These are phyloP conservation scores for Cheilosia soror DNA, from an alignment of 2,888 invertebrate species.

Conservation along the genomic window DNA sequence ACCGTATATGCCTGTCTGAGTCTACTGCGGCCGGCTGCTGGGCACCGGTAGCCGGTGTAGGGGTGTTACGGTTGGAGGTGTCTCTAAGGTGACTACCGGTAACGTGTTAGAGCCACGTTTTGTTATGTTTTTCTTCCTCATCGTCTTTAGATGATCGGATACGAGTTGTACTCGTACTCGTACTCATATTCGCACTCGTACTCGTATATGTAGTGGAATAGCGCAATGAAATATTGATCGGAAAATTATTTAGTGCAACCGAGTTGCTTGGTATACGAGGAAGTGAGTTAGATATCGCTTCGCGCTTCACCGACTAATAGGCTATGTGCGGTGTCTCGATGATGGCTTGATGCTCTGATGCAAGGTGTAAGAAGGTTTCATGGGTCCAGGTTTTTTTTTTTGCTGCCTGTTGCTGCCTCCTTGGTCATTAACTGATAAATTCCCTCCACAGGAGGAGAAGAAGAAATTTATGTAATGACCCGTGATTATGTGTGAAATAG, in stretches of 20 bases:
- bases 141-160: constrained; percentile 18
- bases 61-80: constrained; percentile 59
- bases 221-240: constrained; percentile 67
- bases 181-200: background rate
- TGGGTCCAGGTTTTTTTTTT: background rate
- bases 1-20: constrained; percentile 31
- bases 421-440: constrained; percentile 58
- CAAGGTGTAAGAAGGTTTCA: constrained; percentile 56
- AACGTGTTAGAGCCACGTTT: constrained; percentile 73
- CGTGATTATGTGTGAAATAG: constrained; percentile 73
- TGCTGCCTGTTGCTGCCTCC: background rate
- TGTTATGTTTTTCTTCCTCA: constrained; percentile 44
- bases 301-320: constrained; percentile 46
- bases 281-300: constrained; percentile 60
- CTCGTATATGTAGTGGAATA: background rate
- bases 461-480: constrained; percentile 74
- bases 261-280: constrained; percentile 46
- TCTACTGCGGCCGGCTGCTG: constrained; percentile 1
- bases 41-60: constrained; percentile 5
- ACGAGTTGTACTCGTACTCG: background rate
- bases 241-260: constrained; percentile 72
- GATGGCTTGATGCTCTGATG: constrained; percentile 19
- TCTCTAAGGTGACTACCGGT: constrained; percentile 68
- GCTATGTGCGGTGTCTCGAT: constrained; percentile 14
- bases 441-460: constrained; percentile 53